Evolutionary conservation across 2,888 invertebrate genomes (phyloP).

Genomic region (Pogonocherus hispidulus): DNA sequence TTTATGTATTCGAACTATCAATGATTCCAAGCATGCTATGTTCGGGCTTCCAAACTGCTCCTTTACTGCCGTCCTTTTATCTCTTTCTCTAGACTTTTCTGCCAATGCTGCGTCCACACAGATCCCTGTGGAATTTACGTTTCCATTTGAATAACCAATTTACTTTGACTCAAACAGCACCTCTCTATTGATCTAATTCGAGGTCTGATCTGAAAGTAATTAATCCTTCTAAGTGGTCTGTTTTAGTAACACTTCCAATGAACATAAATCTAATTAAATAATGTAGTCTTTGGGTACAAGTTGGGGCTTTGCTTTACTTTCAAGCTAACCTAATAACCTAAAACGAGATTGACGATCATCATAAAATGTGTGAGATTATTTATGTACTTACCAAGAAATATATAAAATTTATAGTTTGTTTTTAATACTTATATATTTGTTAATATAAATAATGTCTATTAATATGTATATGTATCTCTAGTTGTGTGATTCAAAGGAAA

Average conservation of each 20-base stretch:
- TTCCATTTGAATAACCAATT: constrained; percentile 49
- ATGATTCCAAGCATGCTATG: constrained; percentile 44
- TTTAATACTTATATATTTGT: too few species aligned
- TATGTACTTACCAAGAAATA: too few species aligned
- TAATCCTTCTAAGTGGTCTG: background rate
- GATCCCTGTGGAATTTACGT: constrained; percentile 38
- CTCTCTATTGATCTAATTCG: constrained; percentile 41
- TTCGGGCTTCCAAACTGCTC: constrained; percentile 29
- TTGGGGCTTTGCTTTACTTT: too few species aligned
- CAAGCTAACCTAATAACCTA: too few species aligned
- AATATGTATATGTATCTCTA: too few species aligned
- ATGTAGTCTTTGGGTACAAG: too few species aligned
- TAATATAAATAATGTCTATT: too few species aligned
- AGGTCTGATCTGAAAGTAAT: constrained; percentile 10
- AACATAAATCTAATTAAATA: too few species aligned
- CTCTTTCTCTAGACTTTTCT: constrained; percentile 16
- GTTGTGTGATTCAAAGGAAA: too few species aligned
- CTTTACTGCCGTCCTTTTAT: constrained; percentile 33
- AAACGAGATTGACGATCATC: too few species aligned
- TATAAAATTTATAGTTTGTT: too few species aligned
- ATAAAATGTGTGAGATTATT: too few species aligned
- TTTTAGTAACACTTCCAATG: background rate
- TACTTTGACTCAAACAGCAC: constrained; percentile 45
- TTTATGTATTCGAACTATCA: constrained; percentile 40
- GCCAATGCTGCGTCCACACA: constrained; percentile 31